Evolutionary conservation across 2,797 vertebrate species (phyloP).

Genomic region (Pseudochaenichthys georgianus): DNA sequence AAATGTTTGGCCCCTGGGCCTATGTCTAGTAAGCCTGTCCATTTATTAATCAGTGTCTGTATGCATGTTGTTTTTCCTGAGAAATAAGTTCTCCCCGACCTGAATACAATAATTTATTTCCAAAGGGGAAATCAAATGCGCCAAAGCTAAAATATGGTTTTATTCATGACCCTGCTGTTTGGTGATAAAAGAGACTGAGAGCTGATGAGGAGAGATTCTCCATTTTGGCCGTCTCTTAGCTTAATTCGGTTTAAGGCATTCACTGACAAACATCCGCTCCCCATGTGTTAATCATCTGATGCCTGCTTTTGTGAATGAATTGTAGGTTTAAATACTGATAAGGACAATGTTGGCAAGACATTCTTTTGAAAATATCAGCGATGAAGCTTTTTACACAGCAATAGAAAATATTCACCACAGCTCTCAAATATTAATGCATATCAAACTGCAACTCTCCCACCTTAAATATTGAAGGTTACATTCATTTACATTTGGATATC

Average conservation of each 20-base stretch:
- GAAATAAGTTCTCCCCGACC: constrained; percentile 3
- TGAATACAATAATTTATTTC: background rate
- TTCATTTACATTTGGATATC: constrained; percentile 40
- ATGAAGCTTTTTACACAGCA: constrained; percentile 2
- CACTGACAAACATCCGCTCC: constrained; percentile 4
- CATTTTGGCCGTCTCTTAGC: background rate
- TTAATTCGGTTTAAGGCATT: constrained; percentile 16
- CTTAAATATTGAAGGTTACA: constrained; percentile 7
- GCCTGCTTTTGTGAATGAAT: constrained; percentile 9
- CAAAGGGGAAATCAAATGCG: constrained; percentile 6
- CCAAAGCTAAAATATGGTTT: background rate
- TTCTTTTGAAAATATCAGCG: background rate
- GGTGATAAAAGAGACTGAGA: background rate
- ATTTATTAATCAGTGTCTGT: too few species aligned
- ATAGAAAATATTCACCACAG: constrained; percentile 8
- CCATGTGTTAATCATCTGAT: constrained; percentile 16
- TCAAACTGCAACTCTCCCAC: constrained; percentile 15
- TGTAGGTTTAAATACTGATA: constrained; percentile 12
- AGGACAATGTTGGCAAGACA: background rate
- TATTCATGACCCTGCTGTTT: background rate
- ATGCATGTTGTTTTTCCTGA: constrained; percentile 8
- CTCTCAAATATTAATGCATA: constrained; percentile 24
- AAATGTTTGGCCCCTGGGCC: too few species aligned
- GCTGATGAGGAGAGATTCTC: constrained; percentile 1
- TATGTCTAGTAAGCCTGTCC: too few species aligned